Evolutionary conservation across 2,113 vertebrate genomes (phyloP).

Genomic region (Pardalotus punctatus): DNA sequence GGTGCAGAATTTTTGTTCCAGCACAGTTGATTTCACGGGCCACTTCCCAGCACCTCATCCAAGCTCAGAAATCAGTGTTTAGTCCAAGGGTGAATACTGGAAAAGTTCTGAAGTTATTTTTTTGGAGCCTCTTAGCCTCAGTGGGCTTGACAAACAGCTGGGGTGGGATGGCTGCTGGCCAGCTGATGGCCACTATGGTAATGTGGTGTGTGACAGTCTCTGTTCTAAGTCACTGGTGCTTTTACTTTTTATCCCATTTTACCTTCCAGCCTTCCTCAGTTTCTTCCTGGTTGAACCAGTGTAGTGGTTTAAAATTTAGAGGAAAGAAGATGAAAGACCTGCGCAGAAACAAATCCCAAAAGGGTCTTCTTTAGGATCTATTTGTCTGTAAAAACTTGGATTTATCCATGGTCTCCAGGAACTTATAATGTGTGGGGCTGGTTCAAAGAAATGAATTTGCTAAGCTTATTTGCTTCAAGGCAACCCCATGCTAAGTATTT

Average conservation of each 20-base stretch:
- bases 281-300: background rate
- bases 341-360: background rate
- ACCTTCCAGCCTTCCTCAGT: background rate
- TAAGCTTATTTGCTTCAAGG: background rate
- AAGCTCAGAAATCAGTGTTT: background rate
- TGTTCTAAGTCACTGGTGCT: background rate
- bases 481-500: background rate
- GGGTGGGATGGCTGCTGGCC: background rate
- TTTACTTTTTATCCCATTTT: background rate
- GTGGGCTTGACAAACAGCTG: background rate
- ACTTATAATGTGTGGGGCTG: background rate
- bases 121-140: background rate
- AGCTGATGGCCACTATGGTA: background rate
- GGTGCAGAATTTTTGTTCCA: background rate
- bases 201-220: background rate
- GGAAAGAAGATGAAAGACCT: background rate
- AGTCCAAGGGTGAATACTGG: background rate
- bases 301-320: background rate
- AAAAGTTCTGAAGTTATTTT: background rate
- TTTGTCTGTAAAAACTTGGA: background rate
- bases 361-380: background rate
- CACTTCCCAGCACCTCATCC: background rate
- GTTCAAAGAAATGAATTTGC: background rate
- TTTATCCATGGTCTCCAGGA: background rate
- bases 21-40: background rate